Conservation (phyloP, 2,888 invertebrate species). For the Acanthosepion esculentum region DNA sequence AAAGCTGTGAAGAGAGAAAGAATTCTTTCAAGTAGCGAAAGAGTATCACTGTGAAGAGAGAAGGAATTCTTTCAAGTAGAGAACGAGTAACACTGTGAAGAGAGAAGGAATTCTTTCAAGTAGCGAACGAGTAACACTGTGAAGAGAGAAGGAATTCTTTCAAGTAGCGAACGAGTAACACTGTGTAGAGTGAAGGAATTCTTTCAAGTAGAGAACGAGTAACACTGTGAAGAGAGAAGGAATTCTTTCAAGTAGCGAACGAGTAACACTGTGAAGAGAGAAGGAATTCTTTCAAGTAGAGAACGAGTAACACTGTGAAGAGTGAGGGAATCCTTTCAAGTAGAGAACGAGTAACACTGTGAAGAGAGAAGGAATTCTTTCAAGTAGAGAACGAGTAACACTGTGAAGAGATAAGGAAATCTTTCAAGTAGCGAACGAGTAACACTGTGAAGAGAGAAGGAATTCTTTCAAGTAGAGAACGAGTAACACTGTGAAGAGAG, state of each 20-base stretch:
- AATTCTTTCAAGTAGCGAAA: too few relatives aligned
- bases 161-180: neutral
- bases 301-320: too few relatives aligned
- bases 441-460: too few relatives aligned
- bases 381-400: too few relatives aligned
- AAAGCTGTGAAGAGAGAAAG: too few relatives aligned
- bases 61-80: neutral
- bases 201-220: too few relatives aligned
- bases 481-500: conserved; percentile 64
- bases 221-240: conserved; percentile 61
- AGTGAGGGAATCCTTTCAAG: neutral
- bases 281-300: too few relatives aligned
- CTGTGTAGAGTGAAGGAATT: too few relatives aligned
- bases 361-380: too few relatives aligned
- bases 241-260: neutral
- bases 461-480: too few relatives aligned
- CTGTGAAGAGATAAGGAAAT: conserved; percentile 59
- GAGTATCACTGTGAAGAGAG: conserved; percentile 64
- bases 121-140: too few relatives aligned
- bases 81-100: neutral
- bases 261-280: neutral
- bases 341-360: neutral
- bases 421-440: neutral
- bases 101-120: too few relatives aligned
- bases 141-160: conserved; percentile 46